Evolutionary conservation across 2,113 vertebrate genomes (phyloP).

Genomic region (Chauna torquata): DNA sequence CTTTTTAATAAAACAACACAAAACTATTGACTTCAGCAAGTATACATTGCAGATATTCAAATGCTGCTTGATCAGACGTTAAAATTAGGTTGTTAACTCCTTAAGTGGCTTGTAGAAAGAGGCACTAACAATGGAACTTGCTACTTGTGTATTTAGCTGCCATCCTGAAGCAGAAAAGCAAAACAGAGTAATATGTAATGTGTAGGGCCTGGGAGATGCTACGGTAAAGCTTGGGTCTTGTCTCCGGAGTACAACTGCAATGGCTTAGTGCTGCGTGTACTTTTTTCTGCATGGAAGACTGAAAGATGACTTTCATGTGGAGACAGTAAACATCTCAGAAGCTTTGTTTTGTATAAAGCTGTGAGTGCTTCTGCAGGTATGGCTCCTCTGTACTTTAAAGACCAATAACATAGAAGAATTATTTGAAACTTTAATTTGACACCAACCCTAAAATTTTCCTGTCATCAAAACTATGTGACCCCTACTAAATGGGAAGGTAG

Average conservation of each 20-base stretch:
- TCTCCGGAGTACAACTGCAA: background rate
- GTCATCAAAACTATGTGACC: rapidly evolving
- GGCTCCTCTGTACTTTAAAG: background rate
- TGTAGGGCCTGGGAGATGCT: background rate
- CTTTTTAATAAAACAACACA: background rate
- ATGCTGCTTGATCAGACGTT: background rate
- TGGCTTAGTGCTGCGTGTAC: background rate
- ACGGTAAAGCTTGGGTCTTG: background rate
- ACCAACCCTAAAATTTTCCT: background rate
- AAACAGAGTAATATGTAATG: background rate
- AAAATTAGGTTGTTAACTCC: background rate
- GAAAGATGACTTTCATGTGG: background rate
- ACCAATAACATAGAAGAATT: background rate
- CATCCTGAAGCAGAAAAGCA: background rate
- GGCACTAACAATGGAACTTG: background rate
- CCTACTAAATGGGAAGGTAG: background rate
- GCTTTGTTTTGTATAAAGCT: background rate
- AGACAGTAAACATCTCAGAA: background rate
- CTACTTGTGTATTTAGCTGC: background rate
- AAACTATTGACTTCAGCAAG: background rate
- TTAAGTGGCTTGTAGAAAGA: background rate
- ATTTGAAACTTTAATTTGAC: background rate
- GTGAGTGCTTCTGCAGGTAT: background rate
- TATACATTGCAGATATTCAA: background rate
- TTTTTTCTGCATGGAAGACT: background rate